Base-by-base conservation (phyloP, 2,113 vertebrate species). In the Clupea harengus region DNA sequence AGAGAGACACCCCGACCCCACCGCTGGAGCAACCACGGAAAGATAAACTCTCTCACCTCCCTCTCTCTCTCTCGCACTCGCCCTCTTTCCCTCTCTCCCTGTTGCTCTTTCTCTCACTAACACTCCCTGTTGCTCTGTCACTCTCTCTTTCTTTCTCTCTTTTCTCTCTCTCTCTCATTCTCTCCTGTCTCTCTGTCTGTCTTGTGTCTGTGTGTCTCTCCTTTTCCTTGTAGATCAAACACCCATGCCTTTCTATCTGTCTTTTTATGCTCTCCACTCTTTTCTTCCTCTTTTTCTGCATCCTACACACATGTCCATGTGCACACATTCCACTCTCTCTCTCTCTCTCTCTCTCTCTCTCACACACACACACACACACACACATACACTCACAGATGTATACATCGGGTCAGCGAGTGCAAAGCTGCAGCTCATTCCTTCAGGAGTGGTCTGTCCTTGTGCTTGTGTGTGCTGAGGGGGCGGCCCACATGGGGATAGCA, bases 1-100 rank as follows among this genome's bases (percentile, higher is more conserved):
- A 82, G 54, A 75, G 72, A 67, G 54, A 75, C 81, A 67, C 49
- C 13, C 78, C 25, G 10, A 87, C 52, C 60, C 82, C 45, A 15
- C 46, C 13, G 64, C 28, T 32, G 25, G 6, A 72, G 64, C 64
- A 72, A 32, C 64, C 64, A 72, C 54, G 54, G 54, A 60, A 67
- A 67, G 64, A 67, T 67, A 32, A 32, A 78, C 72, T 78, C 72
- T n/a, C 4, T 11, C 72, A 78, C 72, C 72, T 78, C 28, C 4
- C 72, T 39, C 72, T 28, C 64, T 67, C 25, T 28, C 13, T 39
- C 64, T 72, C n/a, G 11, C 64, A 9, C 6, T 11, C 64, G 28
- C 22, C 13, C 17, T 54, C 50, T 54, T 15, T 22, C 4, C 8
- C 20, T n/a, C 60, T 64, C 60, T 22, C 60, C 2, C 60, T 8